phyloP scores from a whole-genome alignment of 2,797 vertebrate genomes.

The Squalus acanthias region DNA sequence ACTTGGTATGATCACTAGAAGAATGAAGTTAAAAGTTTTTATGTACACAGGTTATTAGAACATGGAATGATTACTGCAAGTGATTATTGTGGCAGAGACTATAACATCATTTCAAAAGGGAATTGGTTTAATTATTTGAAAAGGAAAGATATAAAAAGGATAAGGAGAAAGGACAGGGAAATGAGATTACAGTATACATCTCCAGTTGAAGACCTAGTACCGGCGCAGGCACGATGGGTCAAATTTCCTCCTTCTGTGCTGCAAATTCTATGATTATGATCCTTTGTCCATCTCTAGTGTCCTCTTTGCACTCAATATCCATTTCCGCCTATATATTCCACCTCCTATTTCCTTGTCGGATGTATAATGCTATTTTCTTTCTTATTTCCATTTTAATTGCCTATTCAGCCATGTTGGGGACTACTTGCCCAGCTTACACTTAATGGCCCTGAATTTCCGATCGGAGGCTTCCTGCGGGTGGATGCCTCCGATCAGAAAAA shows the following conservation, averaged over 20 bases:
- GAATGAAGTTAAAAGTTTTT: not conserved
- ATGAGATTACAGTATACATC: not conserved
- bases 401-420: not conserved
- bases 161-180: not conserved
- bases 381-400: not conserved
- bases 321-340: not conserved
- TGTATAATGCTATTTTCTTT: not conserved
- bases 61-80: not conserved
- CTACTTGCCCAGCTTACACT: not conserved
- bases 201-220: not conserved
- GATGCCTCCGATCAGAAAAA: no score
- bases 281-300: not conserved
- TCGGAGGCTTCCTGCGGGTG: no score
- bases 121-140: not conserved
- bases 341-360: not conserved
- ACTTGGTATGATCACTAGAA: not conserved
- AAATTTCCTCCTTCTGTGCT: not conserved
- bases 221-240: not conserved
- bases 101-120: not conserved
- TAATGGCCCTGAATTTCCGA: not conserved
- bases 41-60: not conserved
- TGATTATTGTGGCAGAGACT: not conserved
- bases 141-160: not conserved
- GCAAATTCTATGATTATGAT: not conserved
- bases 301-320: not conserved